A percentile compares a stretch with the other conserved stretches of the same genome.
These are phyloP conservation scores for Lumbricus terrestris DNA, from an alignment of 2,888 invertebrate genomes.

Conservation along the genomic window DNA sequence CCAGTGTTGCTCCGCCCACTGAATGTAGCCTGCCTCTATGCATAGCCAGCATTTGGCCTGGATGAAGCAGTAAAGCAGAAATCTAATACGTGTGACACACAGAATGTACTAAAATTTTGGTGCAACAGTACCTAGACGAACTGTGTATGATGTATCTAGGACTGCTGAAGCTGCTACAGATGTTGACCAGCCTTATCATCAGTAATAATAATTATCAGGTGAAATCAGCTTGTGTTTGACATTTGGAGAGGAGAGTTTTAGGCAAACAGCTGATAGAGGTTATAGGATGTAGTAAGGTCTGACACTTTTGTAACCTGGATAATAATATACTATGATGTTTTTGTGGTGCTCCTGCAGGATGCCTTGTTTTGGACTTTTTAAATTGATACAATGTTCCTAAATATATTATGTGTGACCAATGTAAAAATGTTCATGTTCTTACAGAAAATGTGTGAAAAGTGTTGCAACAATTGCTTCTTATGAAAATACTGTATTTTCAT, in stretches of 20 bases:
- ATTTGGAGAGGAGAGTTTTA: neutral
- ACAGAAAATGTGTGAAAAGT: neutral
- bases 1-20: neutral
- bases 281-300: neutral
- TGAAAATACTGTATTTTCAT: neutral
- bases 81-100: neutral
- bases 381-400: neutral
- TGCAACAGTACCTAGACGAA: neutral
- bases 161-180: neutral
- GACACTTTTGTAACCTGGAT: neutral
- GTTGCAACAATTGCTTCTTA: neutral
- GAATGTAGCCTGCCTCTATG: neutral
- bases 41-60: neutral
- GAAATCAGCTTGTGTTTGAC: neutral
- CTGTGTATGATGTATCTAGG: neutral
- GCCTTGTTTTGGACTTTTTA: neutral
- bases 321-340: neutral
- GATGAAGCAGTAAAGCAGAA: neutral
- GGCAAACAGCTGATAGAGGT: neutral
- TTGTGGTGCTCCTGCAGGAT: neutral
- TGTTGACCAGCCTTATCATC: neutral
- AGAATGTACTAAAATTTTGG: neutral
- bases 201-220: neutral
- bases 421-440: neutral
- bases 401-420: neutral